Evolutionary conservation across 2,113 vertebrate species (phyloP).

Genomic region (Mandrillus leucophaeus): DNA sequence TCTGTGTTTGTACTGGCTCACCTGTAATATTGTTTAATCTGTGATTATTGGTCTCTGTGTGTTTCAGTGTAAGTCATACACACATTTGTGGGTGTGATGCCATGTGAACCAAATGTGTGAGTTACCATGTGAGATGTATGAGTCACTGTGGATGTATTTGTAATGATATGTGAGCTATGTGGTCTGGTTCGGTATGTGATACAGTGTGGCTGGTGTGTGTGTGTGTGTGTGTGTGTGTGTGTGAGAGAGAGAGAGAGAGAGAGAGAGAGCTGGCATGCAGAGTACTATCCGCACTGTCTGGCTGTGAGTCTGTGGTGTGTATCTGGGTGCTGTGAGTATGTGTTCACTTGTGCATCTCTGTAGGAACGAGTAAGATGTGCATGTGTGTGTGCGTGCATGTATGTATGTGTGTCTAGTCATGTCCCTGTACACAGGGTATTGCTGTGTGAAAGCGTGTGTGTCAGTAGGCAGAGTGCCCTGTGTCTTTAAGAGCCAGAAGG

Average conservation of each 20-base stretch:
- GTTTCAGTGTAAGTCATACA: neutral
- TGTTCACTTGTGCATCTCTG: neutral
- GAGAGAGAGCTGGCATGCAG: neutral
- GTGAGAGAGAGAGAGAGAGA: too few species aligned
- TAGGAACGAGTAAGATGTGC: neutral
- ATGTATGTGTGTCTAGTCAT: neutral
- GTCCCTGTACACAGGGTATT: neutral
- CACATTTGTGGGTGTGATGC: too few species aligned
- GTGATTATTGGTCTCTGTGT: neutral
- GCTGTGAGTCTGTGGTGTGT: neutral
- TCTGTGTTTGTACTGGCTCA: neutral
- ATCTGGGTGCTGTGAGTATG: neutral
- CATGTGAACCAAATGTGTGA: neutral
- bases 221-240: neutral
- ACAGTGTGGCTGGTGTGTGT: neutral
- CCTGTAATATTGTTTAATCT: neutral
- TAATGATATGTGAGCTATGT: neutral
- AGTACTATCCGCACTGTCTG: neutral
- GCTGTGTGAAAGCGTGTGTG: neutral
- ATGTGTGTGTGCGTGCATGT: neutral
- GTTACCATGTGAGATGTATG: neutral
- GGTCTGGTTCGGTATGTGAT: neutral
- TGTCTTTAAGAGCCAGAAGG: conserved; percentile 48
- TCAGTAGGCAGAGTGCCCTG: conserved; percentile 33
- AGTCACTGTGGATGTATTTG: neutral